These are phyloP conservation scores for Diabrotica undecimpunctata DNA, from an alignment of 1,140 invertebrate genomes.

Conservation along the genomic window DNA sequence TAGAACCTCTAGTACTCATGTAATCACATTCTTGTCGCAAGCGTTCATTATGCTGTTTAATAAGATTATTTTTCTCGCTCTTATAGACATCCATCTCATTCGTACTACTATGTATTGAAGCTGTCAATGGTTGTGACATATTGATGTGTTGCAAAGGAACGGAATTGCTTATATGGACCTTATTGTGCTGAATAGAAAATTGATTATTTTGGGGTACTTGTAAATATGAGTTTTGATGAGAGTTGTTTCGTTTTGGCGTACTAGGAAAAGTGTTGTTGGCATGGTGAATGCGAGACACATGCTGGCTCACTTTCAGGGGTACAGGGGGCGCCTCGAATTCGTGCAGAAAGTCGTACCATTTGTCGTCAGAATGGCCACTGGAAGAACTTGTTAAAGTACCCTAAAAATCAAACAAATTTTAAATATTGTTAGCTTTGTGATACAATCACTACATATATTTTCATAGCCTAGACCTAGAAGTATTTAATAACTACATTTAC, in stretches of 20 bases:
- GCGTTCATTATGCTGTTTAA: constrained; percentile 50
- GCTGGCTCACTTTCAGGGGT: constrained; percentile 28
- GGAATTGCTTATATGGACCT: constrained; percentile 48
- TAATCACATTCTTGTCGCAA: constrained; percentile 27
- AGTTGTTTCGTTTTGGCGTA: constrained; percentile 43
- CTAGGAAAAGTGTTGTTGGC: constrained; percentile 42
- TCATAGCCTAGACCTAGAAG: too few species aligned
- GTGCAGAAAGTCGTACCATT: constrained; percentile 54
- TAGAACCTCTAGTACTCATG: constrained; percentile 4
- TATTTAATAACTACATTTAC: too few species aligned
- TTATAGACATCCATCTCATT: constrained; percentile 47
- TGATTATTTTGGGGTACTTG: constrained; percentile 40
- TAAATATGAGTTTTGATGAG: constrained; percentile 26
- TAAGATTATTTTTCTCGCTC: constrained; percentile 47
- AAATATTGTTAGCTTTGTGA: not conserved
- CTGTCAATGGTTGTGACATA: constrained; percentile 44
- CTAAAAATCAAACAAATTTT: constrained; percentile 29
- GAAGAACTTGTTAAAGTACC: constrained; percentile 62
- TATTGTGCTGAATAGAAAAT: constrained; percentile 42
- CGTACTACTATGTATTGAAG: constrained; percentile 37
- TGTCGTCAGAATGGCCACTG: constrained; percentile 63
- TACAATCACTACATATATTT: too few species aligned
- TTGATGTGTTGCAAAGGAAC: constrained; percentile 47
- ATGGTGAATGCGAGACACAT: constrained; percentile 26
- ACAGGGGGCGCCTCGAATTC: constrained; percentile 38